A percentile compares a stretch with the other conserved stretches of the same genome.
Conservation (phyloP, 2,797 vertebrate species). For the Thripadectes ignobilis region DNA sequence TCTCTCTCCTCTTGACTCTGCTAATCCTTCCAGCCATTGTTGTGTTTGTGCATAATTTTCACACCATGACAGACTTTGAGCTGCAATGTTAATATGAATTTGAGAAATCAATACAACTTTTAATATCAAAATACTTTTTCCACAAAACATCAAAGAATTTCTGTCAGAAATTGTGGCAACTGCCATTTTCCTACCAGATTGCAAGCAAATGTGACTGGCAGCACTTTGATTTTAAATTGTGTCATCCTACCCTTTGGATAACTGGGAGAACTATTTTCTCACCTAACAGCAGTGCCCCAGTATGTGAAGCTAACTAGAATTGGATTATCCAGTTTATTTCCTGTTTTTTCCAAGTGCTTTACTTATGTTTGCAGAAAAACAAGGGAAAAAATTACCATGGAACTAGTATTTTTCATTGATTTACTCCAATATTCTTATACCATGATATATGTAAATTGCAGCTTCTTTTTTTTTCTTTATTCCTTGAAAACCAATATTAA, state of each 20-base stretch:
- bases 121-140: not conserved
- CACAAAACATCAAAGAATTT: not conserved
- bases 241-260: not conserved
- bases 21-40: conserved; percentile 32
- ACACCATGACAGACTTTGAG: not conserved
- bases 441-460: not conserved
- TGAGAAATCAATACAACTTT: not conserved
- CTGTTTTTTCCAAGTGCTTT: not conserved
- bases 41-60: not conserved
- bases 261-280: not conserved
- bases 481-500: not conserved
- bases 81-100: not conserved
- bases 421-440: not conserved
- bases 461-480: not conserved
- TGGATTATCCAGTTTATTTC: not conserved
- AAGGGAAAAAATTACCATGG: not conserved
- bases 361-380: not conserved
- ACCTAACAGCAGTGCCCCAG: not conserved
- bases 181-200: not conserved
- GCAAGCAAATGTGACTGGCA: not conserved
- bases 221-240: not conserved
- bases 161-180: not conserved
- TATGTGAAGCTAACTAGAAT: not conserved
- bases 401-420: not conserved
- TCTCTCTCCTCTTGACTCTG: not conserved